Evolutionary conservation across 2,113 vertebrate species (phyloP).

Genomic region (Anarhynchus alexandrinus): DNA sequence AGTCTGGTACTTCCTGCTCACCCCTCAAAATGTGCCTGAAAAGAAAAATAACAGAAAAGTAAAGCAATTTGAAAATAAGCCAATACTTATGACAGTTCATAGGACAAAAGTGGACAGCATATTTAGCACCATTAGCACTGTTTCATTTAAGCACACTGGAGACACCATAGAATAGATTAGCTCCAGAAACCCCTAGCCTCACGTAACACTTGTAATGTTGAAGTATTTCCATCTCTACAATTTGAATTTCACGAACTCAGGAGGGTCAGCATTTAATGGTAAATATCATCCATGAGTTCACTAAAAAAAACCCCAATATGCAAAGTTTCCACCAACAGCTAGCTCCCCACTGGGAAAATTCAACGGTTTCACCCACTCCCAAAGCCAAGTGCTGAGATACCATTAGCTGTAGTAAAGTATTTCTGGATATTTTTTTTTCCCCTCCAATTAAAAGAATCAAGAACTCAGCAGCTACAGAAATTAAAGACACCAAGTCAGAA

Average conservation of each 20-base stretch:
- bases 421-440: neutral
- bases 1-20: slow-evolving; percentile 91
- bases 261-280: neutral
- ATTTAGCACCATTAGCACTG: neutral
- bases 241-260: neutral
- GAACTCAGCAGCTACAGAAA: neutral
- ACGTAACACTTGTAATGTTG: neutral
- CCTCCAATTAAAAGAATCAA: neutral
- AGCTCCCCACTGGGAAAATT: neutral
- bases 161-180: neutral
- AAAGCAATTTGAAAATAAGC: neutral
- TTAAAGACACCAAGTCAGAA: neutral
- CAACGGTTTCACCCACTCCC: neutral
- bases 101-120: neutral
- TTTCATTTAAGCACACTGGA: neutral
- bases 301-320: neutral
- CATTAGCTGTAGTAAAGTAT: neutral
- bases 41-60: neutral
- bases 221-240: neutral
- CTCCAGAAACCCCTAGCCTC: neutral
- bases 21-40: slow-evolving; percentile 85
- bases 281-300: neutral
- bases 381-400: neutral
- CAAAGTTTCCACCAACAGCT: neutral
- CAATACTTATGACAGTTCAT: neutral